Evolutionary conservation across 1,140 invertebrate species (phyloP), one percentile per base, ranked within the genome.

Genomic region (Belonocnema kinseyi): DNA sequence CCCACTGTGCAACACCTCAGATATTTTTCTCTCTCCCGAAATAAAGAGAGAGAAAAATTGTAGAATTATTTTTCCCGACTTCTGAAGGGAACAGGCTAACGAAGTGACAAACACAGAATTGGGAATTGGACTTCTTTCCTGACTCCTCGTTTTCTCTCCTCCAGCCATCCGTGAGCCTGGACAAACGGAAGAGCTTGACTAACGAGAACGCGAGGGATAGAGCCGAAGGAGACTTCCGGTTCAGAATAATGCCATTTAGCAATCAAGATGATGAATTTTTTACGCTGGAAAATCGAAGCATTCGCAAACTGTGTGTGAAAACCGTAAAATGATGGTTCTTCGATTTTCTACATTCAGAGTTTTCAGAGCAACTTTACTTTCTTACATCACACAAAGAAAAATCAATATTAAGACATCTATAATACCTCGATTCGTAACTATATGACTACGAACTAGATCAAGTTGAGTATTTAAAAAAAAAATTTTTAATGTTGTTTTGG

Each of bases 261-360:
- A 66, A 66, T 66, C 61, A 66, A 66, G 61, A 66, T 66, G 61
- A 66, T 66, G 58, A 46, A 66, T 66, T 66, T 66, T 66, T 66
- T 66, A 10, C 14, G 40, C 19, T 21, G 2, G 13, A 1, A 40
- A 66, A 66, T 66, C 26, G 61, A 66, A 66, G 26, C 40, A 40
- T 66, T 66, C 61, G 13, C 26, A 26, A 66, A 66, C 33, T 66
- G 40, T 66, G 46, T 66, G 61, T 66, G 13, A n/a, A 66, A n/a
- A 26, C 40, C 10, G 10, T 1, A 46, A 46, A 46, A 46, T 5
- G 2, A 46, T 7, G 4, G 40, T 46, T 46, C 40, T 46, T 10
- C 40, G 10, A 46, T 46, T 46, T 6, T 46, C 7, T 46, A 46
- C 7, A 46, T 46, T 46, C 1, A 1, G 10, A 10, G 1, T 46